A percentile compares a stretch with the other conserved stretches of the same genome.
Evolutionary conservation across 2,888 invertebrate species (phyloP).

Genomic region (Meteorus cinctellus): DNA sequence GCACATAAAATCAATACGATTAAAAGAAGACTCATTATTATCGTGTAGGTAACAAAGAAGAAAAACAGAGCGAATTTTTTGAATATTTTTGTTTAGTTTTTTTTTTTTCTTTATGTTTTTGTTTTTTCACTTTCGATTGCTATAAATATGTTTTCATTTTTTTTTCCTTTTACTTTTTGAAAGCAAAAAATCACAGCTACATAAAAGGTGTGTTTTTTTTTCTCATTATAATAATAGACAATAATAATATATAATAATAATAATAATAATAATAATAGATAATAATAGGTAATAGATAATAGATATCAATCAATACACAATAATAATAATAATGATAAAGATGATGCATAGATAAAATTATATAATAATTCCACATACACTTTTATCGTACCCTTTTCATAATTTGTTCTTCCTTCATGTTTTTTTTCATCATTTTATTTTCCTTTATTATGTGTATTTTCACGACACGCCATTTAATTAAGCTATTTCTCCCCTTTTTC

Average conservation of each 20-base stretch:
- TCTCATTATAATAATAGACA: conserved; percentile 51
- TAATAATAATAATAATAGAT: conserved; percentile 58
- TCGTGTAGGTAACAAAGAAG: not conserved
- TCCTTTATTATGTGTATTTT: conserved; percentile 10
- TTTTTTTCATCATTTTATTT: conserved; percentile 19
- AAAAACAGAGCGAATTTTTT: conserved; percentile 21
- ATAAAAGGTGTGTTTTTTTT: conserved; percentile 66
- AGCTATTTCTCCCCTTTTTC: conserved; percentile 48
- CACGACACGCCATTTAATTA: not conserved
- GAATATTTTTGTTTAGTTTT: not conserved
- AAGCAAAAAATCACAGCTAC: conserved; percentile 73
- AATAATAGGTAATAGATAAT: conserved; percentile 46
- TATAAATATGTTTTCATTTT: conserved; percentile 66
- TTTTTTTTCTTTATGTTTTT: conserved; percentile 19
- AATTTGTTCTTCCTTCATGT: conserved; percentile 43
- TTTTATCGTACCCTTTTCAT: conserved; percentile 56
- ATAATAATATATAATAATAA: conserved; percentile 55
- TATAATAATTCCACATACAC: conserved; percentile 70
- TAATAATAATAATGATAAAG: conserved; percentile 53
- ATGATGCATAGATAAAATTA: conserved; percentile 68
- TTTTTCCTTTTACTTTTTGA: conserved; percentile 71
- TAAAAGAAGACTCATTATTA: not conserved
- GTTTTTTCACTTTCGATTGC: conserved; percentile 57
- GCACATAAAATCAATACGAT: not conserved
- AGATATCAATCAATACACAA: conserved; percentile 30